These are phyloP conservation scores for Zaprionus ghesquierei DNA, from an alignment of 1,140 invertebrate genomes.

Conservation along the genomic window DNA sequence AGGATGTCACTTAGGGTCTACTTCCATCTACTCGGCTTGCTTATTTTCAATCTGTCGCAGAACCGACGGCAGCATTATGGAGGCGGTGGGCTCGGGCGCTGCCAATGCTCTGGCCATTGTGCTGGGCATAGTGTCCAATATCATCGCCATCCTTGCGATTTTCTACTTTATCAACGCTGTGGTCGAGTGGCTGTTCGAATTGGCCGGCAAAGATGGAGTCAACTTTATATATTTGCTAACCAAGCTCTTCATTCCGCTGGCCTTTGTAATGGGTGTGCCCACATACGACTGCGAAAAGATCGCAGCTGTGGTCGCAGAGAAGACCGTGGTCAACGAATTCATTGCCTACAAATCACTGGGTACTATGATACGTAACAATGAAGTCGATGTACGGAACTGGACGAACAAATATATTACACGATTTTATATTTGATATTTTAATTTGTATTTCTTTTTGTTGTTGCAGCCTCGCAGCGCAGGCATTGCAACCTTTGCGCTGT, in stretches of 20 bases:
- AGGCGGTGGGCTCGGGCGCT: conserved; percentile 94
- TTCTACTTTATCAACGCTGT: conserved; percentile 91
- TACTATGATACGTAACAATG: conserved; percentile 84
- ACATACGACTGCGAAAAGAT: conserved; percentile 90
- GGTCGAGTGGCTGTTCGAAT: conserved; percentile 88
- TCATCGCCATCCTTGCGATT: conserved; percentile 94
- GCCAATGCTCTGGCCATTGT: conserved; percentile 89
- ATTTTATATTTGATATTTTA: too few relatives aligned
- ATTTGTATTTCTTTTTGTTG: too few relatives aligned
- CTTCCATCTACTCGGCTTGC: too few relatives aligned
- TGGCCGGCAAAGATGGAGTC: conserved; percentile 86
- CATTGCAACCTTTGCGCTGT: conserved; percentile 95
- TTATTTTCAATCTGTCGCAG: conserved; percentile 83
- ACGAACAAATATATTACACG: too few relatives aligned
- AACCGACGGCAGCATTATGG: conserved; percentile 89
- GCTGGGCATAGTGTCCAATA: conserved; percentile 92
- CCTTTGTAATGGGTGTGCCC: conserved; percentile 88
- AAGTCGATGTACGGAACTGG: conserved; percentile 85
- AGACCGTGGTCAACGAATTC: conserved; percentile 95
- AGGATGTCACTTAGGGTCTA: too few relatives aligned
- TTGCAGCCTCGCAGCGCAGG: conserved; percentile 89
- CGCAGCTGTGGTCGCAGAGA: conserved; percentile 91
- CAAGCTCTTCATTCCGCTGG: conserved; percentile 92
- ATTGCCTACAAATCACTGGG: conserved; percentile 91
- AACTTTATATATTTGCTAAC: conserved; percentile 88